Evolutionary conservation across 2,888 invertebrate species (phyloP).

Genomic region (Diaperis boleti): DNA sequence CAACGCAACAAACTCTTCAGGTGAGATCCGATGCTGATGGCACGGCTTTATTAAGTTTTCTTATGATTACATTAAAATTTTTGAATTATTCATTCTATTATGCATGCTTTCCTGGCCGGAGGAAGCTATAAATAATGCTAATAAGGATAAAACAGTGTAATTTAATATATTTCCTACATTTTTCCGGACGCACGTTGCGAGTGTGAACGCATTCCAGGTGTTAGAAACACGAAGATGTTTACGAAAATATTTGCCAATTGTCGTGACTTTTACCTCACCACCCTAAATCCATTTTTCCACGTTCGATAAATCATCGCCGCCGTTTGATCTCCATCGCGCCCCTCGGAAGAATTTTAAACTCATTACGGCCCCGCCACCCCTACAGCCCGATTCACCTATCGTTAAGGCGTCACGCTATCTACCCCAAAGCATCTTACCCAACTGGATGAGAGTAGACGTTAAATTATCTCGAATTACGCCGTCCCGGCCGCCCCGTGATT

Average conservation of each 20-base stretch:
- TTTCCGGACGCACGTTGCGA: conserved; percentile 6
- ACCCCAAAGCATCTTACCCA: conserved; percentile 63
- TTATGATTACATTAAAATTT: conserved; percentile 27
- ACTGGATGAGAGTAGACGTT: conserved; percentile 62
- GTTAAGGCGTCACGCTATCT: conserved; percentile 58
- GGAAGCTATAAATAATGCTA: conserved; percentile 45
- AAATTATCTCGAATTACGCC: conserved; percentile 64
- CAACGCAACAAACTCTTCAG: background rate
- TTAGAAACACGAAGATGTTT: conserved; percentile 14
- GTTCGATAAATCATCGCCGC: conserved; percentile 56
- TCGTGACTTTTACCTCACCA: background rate
- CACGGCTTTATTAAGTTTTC: conserved; percentile 24
- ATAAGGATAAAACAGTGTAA: conserved; percentile 41
- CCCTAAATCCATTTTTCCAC: background rate
- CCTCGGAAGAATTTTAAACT: background rate
- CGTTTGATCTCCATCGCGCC: conserved; percentile 51
- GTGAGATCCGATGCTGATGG: background rate
- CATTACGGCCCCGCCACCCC: conserved; percentile 6
- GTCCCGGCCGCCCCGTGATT: conserved; percentile 49
- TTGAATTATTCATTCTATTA: conserved; percentile 42
- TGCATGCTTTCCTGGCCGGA: conserved; percentile 39
- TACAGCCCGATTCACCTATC: conserved; percentile 53
- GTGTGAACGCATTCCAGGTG: conserved; percentile 18
- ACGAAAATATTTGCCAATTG: background rate
- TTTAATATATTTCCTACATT: conserved; percentile 38